Evolutionary conservation across 2,113 vertebrate genomes (phyloP).

Genomic region (Crotalus helleri): DNA sequence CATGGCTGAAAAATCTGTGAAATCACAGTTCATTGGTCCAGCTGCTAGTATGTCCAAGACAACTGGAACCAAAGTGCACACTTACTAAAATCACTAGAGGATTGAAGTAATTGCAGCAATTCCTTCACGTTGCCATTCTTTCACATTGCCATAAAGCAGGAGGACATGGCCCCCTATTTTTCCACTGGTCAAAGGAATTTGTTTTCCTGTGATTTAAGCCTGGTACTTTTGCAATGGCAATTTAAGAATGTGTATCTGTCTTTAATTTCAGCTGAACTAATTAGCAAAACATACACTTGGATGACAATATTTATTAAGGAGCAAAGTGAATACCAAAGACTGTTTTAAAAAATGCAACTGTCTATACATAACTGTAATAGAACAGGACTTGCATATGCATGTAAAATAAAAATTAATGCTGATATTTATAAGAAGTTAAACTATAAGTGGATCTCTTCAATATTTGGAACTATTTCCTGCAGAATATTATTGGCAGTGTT

Average conservation of each 20-base stretch:
- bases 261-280: background rate
- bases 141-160: background rate
- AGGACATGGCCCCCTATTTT: background rate
- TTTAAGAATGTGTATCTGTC: slow-evolving; percentile 14
- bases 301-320: background rate
- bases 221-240: background rate
- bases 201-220: background rate
- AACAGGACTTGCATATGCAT: background rate
- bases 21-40: background rate
- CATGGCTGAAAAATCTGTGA: background rate
- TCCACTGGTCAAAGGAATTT: background rate
- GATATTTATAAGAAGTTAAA: background rate
- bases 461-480: background rate
- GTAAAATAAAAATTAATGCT: background rate
- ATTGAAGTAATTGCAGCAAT: background rate
- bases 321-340: background rate
- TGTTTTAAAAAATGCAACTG: background rate
- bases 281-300: background rate
- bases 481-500: background rate
- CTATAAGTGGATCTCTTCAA: background rate
- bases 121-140: background rate
- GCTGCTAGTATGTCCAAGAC: background rate
- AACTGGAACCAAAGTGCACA: background rate
- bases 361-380: background rate
- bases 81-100: background rate